Percentiles rank a stretch among this genome's conserved stretches.
These are phyloP conservation scores for Cryptoblepharus egeriae DNA, from an alignment of 2,797 vertebrate species.

Conservation along the genomic window DNA sequence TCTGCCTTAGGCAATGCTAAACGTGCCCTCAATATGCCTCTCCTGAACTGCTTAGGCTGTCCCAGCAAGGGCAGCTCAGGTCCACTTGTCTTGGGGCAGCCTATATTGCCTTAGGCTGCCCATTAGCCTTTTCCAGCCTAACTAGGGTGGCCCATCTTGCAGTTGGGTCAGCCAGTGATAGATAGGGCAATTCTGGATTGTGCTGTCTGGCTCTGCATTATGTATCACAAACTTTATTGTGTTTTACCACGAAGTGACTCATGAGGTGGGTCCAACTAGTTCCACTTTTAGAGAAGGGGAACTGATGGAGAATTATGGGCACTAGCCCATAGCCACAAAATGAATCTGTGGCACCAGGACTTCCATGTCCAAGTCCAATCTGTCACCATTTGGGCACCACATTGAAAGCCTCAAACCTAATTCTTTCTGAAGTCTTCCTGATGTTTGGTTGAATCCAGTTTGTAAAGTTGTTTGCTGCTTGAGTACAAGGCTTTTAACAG, in stretches of 20 bases:
- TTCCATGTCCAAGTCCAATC: background rate
- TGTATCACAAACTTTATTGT: background rate
- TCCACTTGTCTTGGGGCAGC: no score
- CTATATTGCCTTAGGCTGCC: no score
- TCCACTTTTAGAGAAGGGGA: background rate
- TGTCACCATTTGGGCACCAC: background rate
- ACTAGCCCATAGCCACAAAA: background rate
- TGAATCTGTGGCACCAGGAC: background rate
- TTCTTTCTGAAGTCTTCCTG: background rate
- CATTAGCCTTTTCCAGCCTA: no score
- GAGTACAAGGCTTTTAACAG: background rate
- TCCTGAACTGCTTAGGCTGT: no score
- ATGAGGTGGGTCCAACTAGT: background rate
- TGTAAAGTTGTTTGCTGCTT: background rate
- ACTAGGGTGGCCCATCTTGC: no score
- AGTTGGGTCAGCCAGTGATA: no score
- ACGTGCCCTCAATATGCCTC: no score
- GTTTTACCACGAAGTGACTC: background rate
- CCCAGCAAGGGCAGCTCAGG: no score
- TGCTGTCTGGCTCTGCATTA: background rate
- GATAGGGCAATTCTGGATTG: no score
- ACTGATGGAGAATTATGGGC: background rate
- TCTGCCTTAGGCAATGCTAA: no score
- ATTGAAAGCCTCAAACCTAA: fast-evolving
- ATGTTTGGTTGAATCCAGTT: background rate